Base-by-base conservation (phyloP, 2,888 invertebrate species). In the Mythimna pallens region DNA sequence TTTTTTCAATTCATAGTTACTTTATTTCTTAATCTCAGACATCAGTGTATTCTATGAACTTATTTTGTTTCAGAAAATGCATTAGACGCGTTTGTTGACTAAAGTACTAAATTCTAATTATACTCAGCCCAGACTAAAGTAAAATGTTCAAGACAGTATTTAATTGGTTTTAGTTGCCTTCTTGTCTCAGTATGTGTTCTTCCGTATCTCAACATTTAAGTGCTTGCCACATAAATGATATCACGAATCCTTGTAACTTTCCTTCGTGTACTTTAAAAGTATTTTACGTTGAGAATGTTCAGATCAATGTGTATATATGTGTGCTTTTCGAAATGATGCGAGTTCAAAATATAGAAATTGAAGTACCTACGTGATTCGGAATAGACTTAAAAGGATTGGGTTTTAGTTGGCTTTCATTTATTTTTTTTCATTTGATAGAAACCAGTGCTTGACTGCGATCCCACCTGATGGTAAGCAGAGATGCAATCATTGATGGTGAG, bases 221-320 rank as follows among this genome's bases (percentile, higher is more conserved):
- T 75, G 72, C 72, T 63, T 50, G 63, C 57, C 17, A 82, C 65
- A 73, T 82, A 68, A 82, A 75, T 70, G 74, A 68, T 78, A 72
- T 73, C 74, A 59, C 54, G 67, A 74, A 83, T 75, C 50, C 55
- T 67, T 73, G 55, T 78, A 83, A 81, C 83, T 83, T 79, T 34
- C 34, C 20, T 58, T 61, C 57, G 58, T n/a, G 52, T 58, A 57
- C 65, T 79, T 71, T 67, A 62, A 71, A 70, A 82, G 58, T 22
- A 61, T 74, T 62, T 82, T 75, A 65, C 30, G 22, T 65, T 30
- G 20, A 36, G 6, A 71, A 66, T 52, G 43, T 69, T 57, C 30
- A 22, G 58, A 74, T 66, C 55, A 69, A 63, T 65, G 55, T 54
- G 43, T 55, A 25, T 63, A 30, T 47, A 52, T 30, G 43, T 61